phyloP scores from a whole-genome alignment of 2,113 vertebrate genomes.

The Stegostoma tigrinum region DNA sequence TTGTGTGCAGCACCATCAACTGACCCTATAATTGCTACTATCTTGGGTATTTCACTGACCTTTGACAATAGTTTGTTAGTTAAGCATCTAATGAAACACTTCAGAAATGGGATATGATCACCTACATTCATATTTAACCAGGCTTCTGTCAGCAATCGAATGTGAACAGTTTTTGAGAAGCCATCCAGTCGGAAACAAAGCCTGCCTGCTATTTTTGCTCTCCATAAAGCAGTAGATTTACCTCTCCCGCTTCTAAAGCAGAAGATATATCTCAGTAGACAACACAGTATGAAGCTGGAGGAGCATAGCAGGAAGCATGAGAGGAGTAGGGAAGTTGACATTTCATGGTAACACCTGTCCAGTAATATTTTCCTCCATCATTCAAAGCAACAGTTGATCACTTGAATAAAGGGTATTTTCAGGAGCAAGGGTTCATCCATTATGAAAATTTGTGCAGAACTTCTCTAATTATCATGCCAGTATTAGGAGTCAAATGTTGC shows the following conservation, averaged over 20 bases:
- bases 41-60: not conserved
- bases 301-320: too few species aligned
- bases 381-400: not conserved
- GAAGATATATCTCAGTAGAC: not conserved
- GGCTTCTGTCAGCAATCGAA: not conserved
- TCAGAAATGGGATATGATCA: not conserved
- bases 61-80: not conserved
- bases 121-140: not conserved
- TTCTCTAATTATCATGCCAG: not conserved
- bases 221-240: not conserved
- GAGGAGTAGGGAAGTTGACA: too few species aligned
- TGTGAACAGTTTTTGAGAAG: not conserved
- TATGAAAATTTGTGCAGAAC: not conserved
- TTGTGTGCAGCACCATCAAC: not conserved
- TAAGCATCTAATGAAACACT: not conserved
- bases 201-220: not conserved
- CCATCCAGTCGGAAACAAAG: not conserved
- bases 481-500: not conserved
- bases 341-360: not conserved
- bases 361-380: not conserved
- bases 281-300: too few species aligned
- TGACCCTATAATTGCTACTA: not conserved
- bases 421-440: not conserved
- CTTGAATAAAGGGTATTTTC: not conserved
- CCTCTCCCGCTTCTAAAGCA: not conserved